Percentiles rank a stretch among this genome's conserved stretches.
Evolutionary conservation across 2,797 vertebrate genomes (phyloP).

Genomic region (Pseudomugil gertrudae): DNA sequence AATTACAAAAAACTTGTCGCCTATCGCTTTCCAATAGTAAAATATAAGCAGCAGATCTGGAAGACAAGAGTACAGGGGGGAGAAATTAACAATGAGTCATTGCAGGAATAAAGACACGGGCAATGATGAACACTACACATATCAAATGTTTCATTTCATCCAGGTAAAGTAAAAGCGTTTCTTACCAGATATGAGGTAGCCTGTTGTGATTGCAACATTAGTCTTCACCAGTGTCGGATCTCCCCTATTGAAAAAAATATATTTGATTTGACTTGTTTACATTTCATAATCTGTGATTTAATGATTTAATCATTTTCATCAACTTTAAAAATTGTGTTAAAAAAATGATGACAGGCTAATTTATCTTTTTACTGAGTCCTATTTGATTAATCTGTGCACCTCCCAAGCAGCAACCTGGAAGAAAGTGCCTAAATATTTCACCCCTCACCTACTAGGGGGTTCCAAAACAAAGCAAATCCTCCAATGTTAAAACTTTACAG

Average conservation of each 20-base stretch:
- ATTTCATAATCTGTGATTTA: neutral
- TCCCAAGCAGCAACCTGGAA: too few relatives aligned
- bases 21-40: conserved; percentile 97
- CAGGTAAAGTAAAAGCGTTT: neutral
- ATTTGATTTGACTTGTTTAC: neutral
- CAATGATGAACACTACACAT: neutral
- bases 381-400: neutral
- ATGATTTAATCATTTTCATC: neutral
- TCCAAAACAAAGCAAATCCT: too few relatives aligned
- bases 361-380: neutral
- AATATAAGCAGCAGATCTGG: conserved; percentile 96
- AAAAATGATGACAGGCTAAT: neutral
- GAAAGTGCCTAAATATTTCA: too few relatives aligned
- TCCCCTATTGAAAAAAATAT: conserved; percentile 84
- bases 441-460: too few relatives aligned
- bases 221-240: conserved; percentile 90
- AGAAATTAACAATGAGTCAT: conserved; percentile 25
- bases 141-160: neutral
- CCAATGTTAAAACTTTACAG: too few relatives aligned
- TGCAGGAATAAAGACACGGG: neutral
- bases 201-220: conserved; percentile 94
- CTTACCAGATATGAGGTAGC: conserved; percentile 99
- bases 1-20: conserved; percentile 95
- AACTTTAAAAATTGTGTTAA: neutral
- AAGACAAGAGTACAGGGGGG: conserved; percentile 53